Evolutionary conservation across 2,113 vertebrate species (phyloP), one percentile per base, ranked within the genome.

Genomic region (Eretmochelys imbricata): DNA sequence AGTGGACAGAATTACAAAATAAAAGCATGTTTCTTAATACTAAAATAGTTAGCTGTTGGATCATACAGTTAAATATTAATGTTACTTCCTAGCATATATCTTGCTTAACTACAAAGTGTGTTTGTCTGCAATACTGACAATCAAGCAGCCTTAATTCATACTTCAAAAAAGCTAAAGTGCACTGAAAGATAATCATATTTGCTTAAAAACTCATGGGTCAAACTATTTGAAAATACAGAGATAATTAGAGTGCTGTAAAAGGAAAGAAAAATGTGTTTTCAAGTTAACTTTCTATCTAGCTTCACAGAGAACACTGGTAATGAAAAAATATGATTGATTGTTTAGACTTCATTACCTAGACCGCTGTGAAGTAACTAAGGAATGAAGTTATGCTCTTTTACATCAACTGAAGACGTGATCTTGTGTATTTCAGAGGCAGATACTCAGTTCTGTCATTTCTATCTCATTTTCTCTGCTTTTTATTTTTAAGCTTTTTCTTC

Each of bases 71-170:
- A 24, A 59, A 25, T 91, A 84, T 93, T 90, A 91, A 89, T 93
- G 25, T 16, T 89, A 35, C 49, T 89, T 93, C 80, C 48, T 95
- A 84, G 65, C 3, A 14, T 88, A 46, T 84, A 90, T 76, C 50
- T 14, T 80, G 87, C 80, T 55, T 46, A 89, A 93, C 69, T 57
- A 31, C 51, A 69, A 72, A 95, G 49, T 94, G 59, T 65, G 85
- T 3, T 86, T 93, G 6, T 59, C 79, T n/a, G 29, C n/a, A 38
- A 82, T 95, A 55, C 55, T 93, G 50, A 31, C 80, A 80, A 78
- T 91, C 48, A 95, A 29, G n/a, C 54, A 50, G 38, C 57, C 88
- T 96, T 85, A 82, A 51, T 81, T 91, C 84, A 75, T 69, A 48
- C 59, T 95, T 95, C 51, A 38, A 85, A 87, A 93, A 38, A 82